Base-by-base conservation (phyloP, 2,797 vertebrate genomes). In the Aythya fuligula region DNA sequence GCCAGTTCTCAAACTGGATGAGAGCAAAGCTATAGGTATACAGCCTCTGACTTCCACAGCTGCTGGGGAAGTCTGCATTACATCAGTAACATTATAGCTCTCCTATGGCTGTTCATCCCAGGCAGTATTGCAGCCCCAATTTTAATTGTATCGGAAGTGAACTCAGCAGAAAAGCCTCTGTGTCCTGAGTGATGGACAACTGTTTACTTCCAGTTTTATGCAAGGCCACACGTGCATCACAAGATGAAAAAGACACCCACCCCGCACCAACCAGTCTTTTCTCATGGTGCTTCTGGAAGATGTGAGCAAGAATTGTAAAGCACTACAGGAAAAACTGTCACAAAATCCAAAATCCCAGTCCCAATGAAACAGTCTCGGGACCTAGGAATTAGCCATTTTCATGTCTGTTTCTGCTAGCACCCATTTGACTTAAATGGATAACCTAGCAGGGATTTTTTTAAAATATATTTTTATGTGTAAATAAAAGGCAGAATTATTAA, bases 401-500 rank as follows among this genome's bases (percentile, higher is more conserved):
- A 6, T 66, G 13, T 77, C 86, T 73, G 28, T 62, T 76, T 82
- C 41, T 32, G 32, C 38, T 57, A 72, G 30, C 13, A 73, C 62
- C 53, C 62, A 15, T 71, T 91, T 89, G 15, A 82, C 47, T 92
- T 76, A 20, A 81, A 64, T 69, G 41, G 39, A 36, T 77, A 84
- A 47, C 7, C 17, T 38, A 79, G 47, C 9, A 39, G 38, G 30
- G 38, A n/a, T 4, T 24, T 65, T 58, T 54, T 1, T 0, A 0
- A 12, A 66, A 49, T 57, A 7, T 32, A 45, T 88, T 88, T 92
- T 82, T 24, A 60, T 57, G 4, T 69, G 49, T 69, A 56, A 89
- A 67, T 74, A 72, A 90, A 89, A 90, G 28, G 85, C 18, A 69
- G 62, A 45, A 94, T 97, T 90, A 78, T 92, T 30, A 20, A 43